Percentiles rank a stretch among this genome's conserved stretches.
phyloP scores from a whole-genome alignment of 2,797 vertebrate species.

The Paedocypris micromegethes region DNA sequence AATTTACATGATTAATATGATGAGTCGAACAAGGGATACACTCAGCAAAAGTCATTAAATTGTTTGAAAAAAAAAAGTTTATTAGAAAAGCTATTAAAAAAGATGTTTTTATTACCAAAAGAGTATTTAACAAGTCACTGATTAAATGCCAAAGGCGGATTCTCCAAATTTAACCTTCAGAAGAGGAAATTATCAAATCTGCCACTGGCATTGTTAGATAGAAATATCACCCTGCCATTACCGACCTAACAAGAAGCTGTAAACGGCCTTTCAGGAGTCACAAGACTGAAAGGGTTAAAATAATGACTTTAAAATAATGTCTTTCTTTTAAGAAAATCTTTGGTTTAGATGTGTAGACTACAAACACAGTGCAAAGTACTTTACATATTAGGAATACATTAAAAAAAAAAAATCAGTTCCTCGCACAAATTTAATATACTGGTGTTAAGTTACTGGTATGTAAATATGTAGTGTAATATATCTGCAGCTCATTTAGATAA shows the following conservation, averaged over 20 bases:
- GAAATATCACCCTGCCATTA: constrained; percentile 99
- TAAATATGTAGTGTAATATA: too few species aligned
- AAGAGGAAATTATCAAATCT: constrained; percentile 96
- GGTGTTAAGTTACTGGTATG: too few species aligned
- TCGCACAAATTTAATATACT: too few species aligned
- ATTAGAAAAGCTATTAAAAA: constrained; percentile 99
- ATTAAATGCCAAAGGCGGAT: constrained; percentile 99
- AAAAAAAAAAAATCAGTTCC: too few species aligned
- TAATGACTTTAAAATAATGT: constrained; percentile 99
- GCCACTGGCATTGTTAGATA: constrained; percentile 94
- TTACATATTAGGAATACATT: too few species aligned
- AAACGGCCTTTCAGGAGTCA: constrained; percentile 75
- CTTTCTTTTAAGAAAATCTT: constrained; percentile 70
- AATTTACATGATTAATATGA: too few species aligned
- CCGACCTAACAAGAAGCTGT: constrained; percentile 90
- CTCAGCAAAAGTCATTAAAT: constrained; percentile 93
- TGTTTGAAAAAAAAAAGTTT: constrained; percentile 91
- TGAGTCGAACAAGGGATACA: constrained; percentile 79
- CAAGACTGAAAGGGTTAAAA: constrained; percentile 81
- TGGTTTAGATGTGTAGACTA: too few species aligned
- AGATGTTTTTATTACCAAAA: constrained; percentile 99
- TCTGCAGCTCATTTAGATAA: too few species aligned
- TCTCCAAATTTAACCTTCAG: constrained; percentile 99
- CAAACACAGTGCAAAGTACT: too few species aligned
- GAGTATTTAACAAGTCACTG: constrained; percentile 99